Base-by-base conservation (phyloP, 1,140 invertebrate species). In the Anoplophora glabripennis region DNA sequence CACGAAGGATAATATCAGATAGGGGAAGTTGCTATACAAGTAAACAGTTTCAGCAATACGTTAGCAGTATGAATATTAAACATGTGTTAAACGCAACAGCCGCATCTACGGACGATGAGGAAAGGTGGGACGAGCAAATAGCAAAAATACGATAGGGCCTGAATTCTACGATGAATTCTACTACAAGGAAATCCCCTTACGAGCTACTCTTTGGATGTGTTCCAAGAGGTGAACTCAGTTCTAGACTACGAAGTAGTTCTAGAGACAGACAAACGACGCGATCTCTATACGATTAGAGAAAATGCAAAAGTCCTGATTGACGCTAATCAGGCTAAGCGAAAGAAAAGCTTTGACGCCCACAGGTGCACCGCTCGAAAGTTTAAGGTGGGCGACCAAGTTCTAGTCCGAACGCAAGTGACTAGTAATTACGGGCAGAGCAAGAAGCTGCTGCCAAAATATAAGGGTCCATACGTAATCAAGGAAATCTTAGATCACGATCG, bases 121-220 rank as follows among this genome's bases (percentile, higher is more conserved):
- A 5, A 28, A 28, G 5, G 21, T 28, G 21, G 21, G 21, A 28
- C 21, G 5, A 28, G 5, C 3, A 5, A 28, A 28, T 28, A 28
- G 5, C 21, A 3, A 28, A 28, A 28, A n/a, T n/a, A n/a, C n/a
- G 21, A 28, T 28, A 5, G 21, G 21, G 5, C 5, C 5, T 28
- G 21, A 28, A 28, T 28, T 28, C 21, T 28, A 28, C 21, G 21
- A 28, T 28, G 15, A 41, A 41, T 41, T 12, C n/a, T 2, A 41
- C n/a, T 7, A 41, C 40, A 41, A 7, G 15, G 2, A 17, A 41
- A 41, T 4, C 4, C 2, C n/a, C 56, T 12, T n/a, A 4, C 14
- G 33, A 57, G 35, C 4, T 58, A 21, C 17, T 58, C n/a, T 36
- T 57, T 5, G 56, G 56, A 15, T 53, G 41, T 18, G 7, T 5